Base-by-base conservation (phyloP, 2,113 vertebrate genomes). In the Turnix velox region DNA sequence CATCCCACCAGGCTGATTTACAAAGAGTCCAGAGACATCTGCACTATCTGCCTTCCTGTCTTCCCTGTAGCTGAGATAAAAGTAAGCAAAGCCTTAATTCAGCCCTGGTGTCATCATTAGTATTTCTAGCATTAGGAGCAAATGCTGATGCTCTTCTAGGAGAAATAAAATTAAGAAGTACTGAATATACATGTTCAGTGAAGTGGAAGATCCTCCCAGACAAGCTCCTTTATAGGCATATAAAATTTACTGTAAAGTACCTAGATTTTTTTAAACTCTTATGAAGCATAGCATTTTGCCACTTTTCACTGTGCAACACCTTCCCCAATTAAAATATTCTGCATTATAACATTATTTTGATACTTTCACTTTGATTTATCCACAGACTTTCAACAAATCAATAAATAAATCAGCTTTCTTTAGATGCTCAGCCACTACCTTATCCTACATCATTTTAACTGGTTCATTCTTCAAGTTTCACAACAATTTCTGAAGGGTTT, bases 31-130 rank as follows among this genome's bases (percentile, higher is more conserved):
- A 65, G 30, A 88, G 59, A 78, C 94, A 84, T 23, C 42, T 72
- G 78, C 25, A 93, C 35, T 25, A 76, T 51, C 35, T 86, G 63
- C 54, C 84, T 87, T 84, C 75, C 77, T 3, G 3, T 54, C 43
- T 55, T 82, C 61, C 61, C 82, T 67, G 66, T 19, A 82, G 52
- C 58, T 46, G 37, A 95, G 65, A 91, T 28, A 88, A 92, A 94
- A 94, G 92, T 35, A 80, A 90, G 61, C 46, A 87, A 87, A 88
- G 39, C 43, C 28, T 67, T 88, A 87, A 91, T 55, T 84, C 80
- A 91, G 83, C 52, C n/a, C 63, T 74, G 37, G 43, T 59, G 42
- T 27, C 4, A 12, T 71, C 80, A 84, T 59, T 76, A 88, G 46
- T 25, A 88, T 86, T 84, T 80, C 79, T 23, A 58, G 57, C 54